A percentile compares a stretch with the other conserved stretches of the same genome.
Conservation (phyloP, 2,888 invertebrate species). For the Cheilosia soror region DNA sequence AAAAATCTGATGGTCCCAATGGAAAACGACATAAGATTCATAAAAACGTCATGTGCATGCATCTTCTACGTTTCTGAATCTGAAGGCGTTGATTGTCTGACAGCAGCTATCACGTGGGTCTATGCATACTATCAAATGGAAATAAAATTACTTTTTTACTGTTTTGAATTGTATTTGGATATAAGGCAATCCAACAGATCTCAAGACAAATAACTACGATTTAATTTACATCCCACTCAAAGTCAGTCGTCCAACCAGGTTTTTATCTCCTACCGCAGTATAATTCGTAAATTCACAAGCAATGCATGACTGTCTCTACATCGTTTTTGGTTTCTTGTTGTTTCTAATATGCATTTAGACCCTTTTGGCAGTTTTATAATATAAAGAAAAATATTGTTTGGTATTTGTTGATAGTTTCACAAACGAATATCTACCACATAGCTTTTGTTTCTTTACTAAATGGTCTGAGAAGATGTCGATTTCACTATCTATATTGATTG, state of each 20-base stretch:
- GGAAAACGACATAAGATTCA: no score
- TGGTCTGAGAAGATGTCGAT: not conserved
- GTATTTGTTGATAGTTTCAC: not conserved
- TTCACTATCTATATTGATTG: not conserved
- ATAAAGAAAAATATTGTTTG: not conserved
- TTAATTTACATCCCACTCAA: slow-evolving; percentile 56
- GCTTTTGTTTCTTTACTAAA: not conserved
- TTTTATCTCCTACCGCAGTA: slow-evolving; percentile 1
- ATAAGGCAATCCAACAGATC: slow-evolving; percentile 14
- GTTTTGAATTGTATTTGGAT: slow-evolving; percentile 7
- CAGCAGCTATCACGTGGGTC: slow-evolving; percentile 60
- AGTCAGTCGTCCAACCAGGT: slow-evolving; percentile 8
- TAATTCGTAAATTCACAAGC: not conserved
- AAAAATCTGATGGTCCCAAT: no score
- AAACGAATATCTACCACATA: not conserved
- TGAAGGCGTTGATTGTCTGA: slow-evolving; percentile 53
- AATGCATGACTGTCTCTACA: not conserved
- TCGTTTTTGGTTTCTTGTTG: not conserved
- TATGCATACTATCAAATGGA: slow-evolving; percentile 9
- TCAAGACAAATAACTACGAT: slow-evolving; percentile 43
- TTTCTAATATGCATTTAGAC: not conserved
- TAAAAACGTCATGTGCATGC: slow-evolving; percentile 7
- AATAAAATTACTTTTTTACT: slow-evolving; percentile 15
- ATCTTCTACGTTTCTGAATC: slow-evolving; percentile 25
- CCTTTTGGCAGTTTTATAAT: not conserved